Evolutionary conservation across 2,797 vertebrate species (phyloP), one percentile per base, ranked within the genome.

Genomic region (Petrocephalus sullivani): DNA sequence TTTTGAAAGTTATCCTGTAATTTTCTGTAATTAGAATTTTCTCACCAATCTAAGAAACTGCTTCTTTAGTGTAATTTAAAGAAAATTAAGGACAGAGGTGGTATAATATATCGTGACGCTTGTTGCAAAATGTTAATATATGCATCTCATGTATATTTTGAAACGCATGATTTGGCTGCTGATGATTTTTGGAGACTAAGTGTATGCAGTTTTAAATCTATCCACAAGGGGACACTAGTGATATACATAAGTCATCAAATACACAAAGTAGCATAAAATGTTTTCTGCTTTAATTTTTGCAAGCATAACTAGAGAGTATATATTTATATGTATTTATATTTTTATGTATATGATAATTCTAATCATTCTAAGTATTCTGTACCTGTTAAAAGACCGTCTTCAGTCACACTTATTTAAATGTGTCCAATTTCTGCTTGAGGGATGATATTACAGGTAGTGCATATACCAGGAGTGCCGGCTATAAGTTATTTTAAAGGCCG

Each of bases 181-280:
- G 21, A 60, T 41, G 61, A 75, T 86, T 16, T 51, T 56, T 28
- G 33, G 21, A 9, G 33, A 81, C 81, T 89, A 87, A 46, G 53
- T 16, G 23, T n/a, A 7, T 89, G 88, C 71, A 89, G 57, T 87
- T 83, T 87, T 23, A 33, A 78, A 56, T 58, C 46, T 12, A 33
- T 28, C 92, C 95, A 95, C 93, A 91, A 93, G 94, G 91, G 94
- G 94, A 93, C 94, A 94, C 91, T 95, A 92, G 90, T 88, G 85
- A 86, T 90, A 89, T 92, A 93, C 91, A 93, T 90, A 57, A 85
- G 93, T 93, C 86, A 90, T 90, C 82, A 91, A 86, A 81, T 85
- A 64, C 12, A 16, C 49, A 86, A 88, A 54, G 16, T 0, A 57
- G 56, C 78, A 12, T 53, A 75, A 49, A 75, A 37, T 33, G 16